Base-by-base conservation (phyloP, 2,797 vertebrate genomes). In the Helicolenus hilgendorfi region DNA sequence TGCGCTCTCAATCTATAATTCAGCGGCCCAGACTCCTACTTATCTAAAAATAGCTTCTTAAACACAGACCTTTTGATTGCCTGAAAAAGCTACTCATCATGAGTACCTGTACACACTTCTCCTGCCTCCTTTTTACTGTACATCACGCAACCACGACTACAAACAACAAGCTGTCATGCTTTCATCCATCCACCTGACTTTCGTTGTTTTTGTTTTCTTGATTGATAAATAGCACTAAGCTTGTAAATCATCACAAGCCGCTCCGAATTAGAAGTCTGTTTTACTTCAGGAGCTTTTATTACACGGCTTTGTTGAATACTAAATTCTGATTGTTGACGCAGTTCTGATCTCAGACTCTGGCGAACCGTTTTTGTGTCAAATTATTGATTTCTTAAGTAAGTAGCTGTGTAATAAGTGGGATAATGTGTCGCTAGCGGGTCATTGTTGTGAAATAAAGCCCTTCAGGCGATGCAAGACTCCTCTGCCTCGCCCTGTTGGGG, bases 1-100 rank as follows among this genome's bases (percentile, higher is more conserved):
- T 92, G 91, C 87, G 64, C 91, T 89, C 95, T 89, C 88, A 84
- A 96, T 97, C 94, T 96, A 97, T 96, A 97, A 97, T 97, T 97
- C 94, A 96, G 89, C 36, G 82, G 81, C 72, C 79, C 88, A 88
- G 93, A 94, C 93, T 94, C 84, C 74, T 83, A 72, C 89, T 88
- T 87, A 72, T 86, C 95, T 96, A 97, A 96, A 97, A 97, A 97
- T 97, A 97, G 93, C 89, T 84, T 87, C 87, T 94, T 89, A 94
- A 93, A 96, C 95, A 92, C 84, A 94, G 94, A 94, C 88, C 92
- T 95, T 96, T 96, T 96, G 95, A 96, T 96, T 94, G 92, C 86
- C 79, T 90, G 91, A 93, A 89, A 89, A 92, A 94, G 93, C 89
- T 86, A 65, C 90, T 91, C 92, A 88, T 91, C 84, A 53, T 79